These are phyloP conservation scores for Alligator sinensis DNA, from an alignment of 2,113 vertebrate species.

Conservation along the genomic window DNA sequence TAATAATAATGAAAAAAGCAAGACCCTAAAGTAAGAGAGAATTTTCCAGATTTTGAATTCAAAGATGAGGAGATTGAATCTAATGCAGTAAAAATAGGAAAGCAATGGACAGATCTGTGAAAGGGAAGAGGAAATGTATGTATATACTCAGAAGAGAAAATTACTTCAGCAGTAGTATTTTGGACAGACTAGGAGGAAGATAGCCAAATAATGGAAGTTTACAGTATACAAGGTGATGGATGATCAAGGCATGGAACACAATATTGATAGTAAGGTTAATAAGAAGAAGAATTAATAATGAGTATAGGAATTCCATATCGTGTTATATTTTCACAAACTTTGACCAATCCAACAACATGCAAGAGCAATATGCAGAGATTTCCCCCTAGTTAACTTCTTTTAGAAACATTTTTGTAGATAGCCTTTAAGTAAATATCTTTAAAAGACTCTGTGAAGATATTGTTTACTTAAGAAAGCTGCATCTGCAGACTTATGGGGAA, in stretches of 20 bases:
- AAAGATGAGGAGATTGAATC: background rate
- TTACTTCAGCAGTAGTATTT: background rate
- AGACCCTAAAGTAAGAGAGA: background rate
- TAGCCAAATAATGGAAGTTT: background rate
- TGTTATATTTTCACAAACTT: background rate
- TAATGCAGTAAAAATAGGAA: background rate
- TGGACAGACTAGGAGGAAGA: background rate
- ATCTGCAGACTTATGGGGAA: constrained; percentile 4
- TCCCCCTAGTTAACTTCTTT: background rate
- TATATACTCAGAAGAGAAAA: background rate
- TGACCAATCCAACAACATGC: background rate
- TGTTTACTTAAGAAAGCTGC: background rate
- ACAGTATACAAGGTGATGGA: background rate
- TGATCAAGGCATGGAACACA: background rate
- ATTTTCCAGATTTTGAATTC: background rate
- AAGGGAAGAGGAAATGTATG: background rate
- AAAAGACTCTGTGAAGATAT: constrained; percentile 29
- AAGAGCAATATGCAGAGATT: background rate
- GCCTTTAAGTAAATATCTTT: background rate
- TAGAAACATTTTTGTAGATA: background rate
- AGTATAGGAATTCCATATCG: background rate
- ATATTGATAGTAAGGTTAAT: background rate
- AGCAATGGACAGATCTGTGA: background rate
- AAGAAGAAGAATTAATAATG: background rate
- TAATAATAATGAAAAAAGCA: background rate